Evolutionary conservation across 2,797 vertebrate species (phyloP).

Genomic region (Columba guinea): DNA sequence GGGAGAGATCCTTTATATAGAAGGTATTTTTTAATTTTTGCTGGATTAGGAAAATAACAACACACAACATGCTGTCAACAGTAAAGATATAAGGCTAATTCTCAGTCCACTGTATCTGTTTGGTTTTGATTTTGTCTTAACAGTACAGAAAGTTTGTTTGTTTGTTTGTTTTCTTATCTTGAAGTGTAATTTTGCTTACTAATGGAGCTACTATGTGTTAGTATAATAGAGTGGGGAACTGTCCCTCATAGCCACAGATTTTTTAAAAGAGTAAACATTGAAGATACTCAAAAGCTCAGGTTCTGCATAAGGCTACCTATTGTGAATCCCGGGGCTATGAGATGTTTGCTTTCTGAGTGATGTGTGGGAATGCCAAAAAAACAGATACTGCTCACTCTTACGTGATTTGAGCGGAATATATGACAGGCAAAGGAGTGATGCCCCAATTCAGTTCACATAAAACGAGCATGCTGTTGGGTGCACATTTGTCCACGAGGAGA

Average conservation of each 20-base stretch:
- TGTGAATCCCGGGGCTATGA: not conserved
- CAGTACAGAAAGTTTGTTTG: not conserved
- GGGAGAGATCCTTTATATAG: not conserved
- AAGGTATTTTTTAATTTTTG: not conserved
- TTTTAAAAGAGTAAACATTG: not conserved
- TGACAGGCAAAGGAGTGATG: not conserved
- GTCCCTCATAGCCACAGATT: not conserved
- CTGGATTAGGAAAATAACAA: not conserved
- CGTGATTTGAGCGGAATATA: not conserved
- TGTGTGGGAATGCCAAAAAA: not conserved
- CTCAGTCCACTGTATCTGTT: not conserved
- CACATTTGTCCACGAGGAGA: not conserved
- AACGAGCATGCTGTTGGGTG: not conserved
- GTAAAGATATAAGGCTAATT: not conserved
- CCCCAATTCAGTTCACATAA: not conserved
- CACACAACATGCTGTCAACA: not conserved
- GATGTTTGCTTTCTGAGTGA: not conserved
- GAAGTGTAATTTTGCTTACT: not conserved
- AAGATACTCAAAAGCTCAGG: not conserved
- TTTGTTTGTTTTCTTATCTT: not conserved
- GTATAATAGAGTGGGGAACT: not conserved
- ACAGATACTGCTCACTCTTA: not conserved
- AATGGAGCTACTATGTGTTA: not conserved
- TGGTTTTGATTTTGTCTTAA: not conserved
- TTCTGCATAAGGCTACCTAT: not conserved